Evolutionary conservation across 2,797 vertebrate species (phyloP).

Genomic region (Heterohyrax brucei): DNA sequence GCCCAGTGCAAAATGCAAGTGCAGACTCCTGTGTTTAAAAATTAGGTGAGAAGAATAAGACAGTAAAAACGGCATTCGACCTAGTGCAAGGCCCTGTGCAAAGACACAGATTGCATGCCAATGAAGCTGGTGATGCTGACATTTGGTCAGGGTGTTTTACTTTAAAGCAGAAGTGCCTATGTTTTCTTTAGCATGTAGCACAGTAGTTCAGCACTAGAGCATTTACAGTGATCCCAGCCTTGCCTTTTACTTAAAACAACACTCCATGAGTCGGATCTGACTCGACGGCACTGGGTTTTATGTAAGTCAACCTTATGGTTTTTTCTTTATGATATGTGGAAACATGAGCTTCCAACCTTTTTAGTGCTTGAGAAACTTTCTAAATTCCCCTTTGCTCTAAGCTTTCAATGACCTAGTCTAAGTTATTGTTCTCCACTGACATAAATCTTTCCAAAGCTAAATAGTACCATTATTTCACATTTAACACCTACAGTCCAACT

Average conservation of each 20-base stretch:
- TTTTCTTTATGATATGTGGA: neutral
- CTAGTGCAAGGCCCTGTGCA: too few relatives aligned
- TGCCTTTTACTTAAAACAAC: conserved; percentile 35
- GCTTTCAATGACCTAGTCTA: neutral
- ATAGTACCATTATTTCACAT: conserved; percentile 35
- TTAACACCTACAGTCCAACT: neutral
- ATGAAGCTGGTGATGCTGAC: neutral
- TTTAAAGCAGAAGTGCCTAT: neutral
- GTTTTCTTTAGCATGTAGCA: conserved; percentile 16
- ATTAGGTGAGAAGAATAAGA: too few relatives aligned
- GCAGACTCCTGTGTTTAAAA: too few relatives aligned
- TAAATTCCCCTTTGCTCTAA: conserved; percentile 13
- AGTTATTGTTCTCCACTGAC: conserved; percentile 10
- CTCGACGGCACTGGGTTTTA: too few relatives aligned
- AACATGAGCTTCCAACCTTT: neutral
- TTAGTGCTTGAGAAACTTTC: conserved; percentile 18
- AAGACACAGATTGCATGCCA: too few relatives aligned
- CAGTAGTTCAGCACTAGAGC: neutral
- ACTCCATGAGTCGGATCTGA: too few relatives aligned
- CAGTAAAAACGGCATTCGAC: too few relatives aligned
- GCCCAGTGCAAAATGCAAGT: too few relatives aligned
- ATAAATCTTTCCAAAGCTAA: conserved; percentile 65
- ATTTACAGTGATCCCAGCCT: conserved; percentile 34
- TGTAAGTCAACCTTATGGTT: neutral
- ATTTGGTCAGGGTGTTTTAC: neutral